Percentiles rank a stretch among this genome's conserved stretches.
Evolutionary conservation across 2,888 invertebrate species (phyloP).

Genomic region (Apamea epomidion): DNA sequence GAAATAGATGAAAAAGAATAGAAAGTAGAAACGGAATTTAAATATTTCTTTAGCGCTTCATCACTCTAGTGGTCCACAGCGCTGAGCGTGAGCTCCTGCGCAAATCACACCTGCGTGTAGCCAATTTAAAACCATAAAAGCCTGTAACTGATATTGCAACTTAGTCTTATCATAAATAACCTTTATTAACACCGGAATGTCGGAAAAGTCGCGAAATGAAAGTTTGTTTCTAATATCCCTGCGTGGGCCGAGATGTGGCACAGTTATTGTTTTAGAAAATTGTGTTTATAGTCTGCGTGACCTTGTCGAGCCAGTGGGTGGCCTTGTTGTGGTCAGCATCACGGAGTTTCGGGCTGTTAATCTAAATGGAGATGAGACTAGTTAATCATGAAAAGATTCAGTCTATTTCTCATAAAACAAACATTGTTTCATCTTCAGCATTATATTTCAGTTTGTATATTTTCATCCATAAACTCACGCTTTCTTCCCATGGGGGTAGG

Average conservation of each 20-base stretch:
- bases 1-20: background rate
- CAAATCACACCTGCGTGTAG: constrained; percentile 15
- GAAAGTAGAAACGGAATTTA: background rate
- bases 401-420: background rate
- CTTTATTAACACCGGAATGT: constrained; percentile 20
- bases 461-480: background rate
- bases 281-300: constrained; percentile 29
- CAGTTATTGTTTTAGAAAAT: constrained; percentile 54
- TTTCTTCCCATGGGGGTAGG: no score
- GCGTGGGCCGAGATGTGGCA: constrained; percentile 35
- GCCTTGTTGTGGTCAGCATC: constrained; percentile 31
- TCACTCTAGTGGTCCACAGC: background rate
- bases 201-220: constrained; percentile 32
- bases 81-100: background rate
- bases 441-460: background rate
- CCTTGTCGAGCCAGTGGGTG: constrained; percentile 10
- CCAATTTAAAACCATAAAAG: constrained; percentile 1
- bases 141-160: constrained; percentile 32
- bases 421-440: background rate
- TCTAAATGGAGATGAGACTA: constrained; percentile 13
- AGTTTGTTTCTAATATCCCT: constrained; percentile 2
- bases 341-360: constrained; percentile 2
- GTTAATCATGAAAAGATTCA: background rate
- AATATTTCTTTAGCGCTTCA: background rate
- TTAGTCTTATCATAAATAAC: constrained; percentile 21